Evolutionary conservation across 2,113 vertebrate genomes (phyloP), one percentile per base, ranked within the genome.

Genomic region (Leiothrix lutea): DNA sequence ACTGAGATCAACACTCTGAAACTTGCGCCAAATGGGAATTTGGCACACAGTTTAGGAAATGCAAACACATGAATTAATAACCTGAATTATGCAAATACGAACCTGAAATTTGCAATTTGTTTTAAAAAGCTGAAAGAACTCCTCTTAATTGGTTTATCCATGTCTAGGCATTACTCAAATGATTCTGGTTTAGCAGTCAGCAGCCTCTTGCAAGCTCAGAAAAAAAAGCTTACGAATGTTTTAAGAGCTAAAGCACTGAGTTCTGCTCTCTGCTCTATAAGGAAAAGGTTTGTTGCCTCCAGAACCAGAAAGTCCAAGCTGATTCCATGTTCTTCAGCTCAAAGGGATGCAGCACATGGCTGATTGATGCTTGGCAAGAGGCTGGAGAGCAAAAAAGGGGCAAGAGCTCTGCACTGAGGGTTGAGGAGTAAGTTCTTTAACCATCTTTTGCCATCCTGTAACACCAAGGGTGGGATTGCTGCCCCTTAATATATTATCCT

Each of bases 51-150:
- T 44, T 88, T 84, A 56, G 60, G 56, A 86, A 88, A 81, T 9
- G 57, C 48, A 80, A 88, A 77, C 72, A 72, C 53, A 60, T 40
- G 12, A 77, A 92, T 83, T 86, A 90, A 83, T 90, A 90, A 86
- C 40, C 67, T 65, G 60, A 83, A 91, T 93, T 83, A 92, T 65
- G 65, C 56, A 93, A 86, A 90, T 86, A 29, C 0, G 1, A 92
- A 80, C 65, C 48, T 42, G 58, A 86, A 75, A 67, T 74, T 83
- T 61, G 65, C 57, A 61, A 84, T 79, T 84, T 79, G 25, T 64
- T 84, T 56, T 57, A n/a, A 95, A 84, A 88, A 89, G 48, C 93
- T 48, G 19, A 60, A 92, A 82, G 33, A 36, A 48, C n/a, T 73
- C 25, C 4, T 38, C 13, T 71, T 90, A 90, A 66, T 60, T 11